Percentiles rank a stretch among this genome's conserved stretches.
Conservation (phyloP, 2,888 invertebrate species). For the Tolmerus cingulatus region DNA sequence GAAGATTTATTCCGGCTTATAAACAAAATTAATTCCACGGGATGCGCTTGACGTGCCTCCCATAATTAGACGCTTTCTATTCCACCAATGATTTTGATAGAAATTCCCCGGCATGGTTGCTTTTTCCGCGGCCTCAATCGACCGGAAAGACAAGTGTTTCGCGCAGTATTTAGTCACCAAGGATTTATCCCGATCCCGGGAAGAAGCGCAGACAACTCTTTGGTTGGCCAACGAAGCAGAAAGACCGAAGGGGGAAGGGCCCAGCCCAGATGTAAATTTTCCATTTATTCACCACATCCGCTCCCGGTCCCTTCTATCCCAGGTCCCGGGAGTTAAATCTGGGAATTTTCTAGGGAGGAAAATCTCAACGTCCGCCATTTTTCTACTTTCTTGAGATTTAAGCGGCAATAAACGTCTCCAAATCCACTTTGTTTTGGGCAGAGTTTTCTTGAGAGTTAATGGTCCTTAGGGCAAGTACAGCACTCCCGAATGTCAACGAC, state of each 20-base stretch:
- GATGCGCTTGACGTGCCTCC: neutral
- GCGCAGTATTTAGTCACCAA: slow-evolving; percentile 21
- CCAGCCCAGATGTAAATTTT: slow-evolving; percentile 21
- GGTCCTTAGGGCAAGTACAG: slow-evolving; percentile 12
- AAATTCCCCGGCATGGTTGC: neutral
- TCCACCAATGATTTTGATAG: neutral
- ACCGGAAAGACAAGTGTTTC: neutral
- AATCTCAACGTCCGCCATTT: slow-evolving; percentile 28
- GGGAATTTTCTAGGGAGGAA: neutral
- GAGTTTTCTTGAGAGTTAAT: slow-evolving; percentile 36
- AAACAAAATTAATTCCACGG: neutral
- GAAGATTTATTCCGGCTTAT: neutral
- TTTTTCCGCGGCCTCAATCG: neutral
- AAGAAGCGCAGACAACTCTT: slow-evolving; percentile 12
- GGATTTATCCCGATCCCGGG: neutral
- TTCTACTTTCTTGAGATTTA: slow-evolving; percentile 23
- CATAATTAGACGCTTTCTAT: slow-evolving; percentile 16
- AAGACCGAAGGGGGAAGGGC: neutral
- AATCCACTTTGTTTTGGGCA: slow-evolving; percentile 32
- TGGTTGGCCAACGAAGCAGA: slow-evolving; percentile 29
- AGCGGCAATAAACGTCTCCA: slow-evolving; percentile 30
- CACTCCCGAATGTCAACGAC: slow-evolving; percentile 22
- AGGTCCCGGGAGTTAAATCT: neutral
- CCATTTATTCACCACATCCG: slow-evolving; percentile 34
- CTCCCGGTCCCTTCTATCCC: neutral